Conservation (phyloP, 2,888 invertebrate species). For the Ormyrus labotus region DNA sequence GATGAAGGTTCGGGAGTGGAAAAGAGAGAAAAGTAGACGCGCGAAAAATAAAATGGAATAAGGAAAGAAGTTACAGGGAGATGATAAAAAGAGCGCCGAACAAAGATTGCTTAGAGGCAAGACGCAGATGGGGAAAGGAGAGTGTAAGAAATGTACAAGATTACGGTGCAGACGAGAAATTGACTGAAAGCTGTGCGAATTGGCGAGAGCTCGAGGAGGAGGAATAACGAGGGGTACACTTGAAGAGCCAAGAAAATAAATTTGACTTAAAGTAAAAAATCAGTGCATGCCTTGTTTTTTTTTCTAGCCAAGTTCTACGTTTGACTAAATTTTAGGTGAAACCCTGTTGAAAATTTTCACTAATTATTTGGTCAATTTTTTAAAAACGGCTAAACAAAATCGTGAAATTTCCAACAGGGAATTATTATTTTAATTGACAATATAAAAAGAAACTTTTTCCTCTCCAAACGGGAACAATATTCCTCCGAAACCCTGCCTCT, state of each 20-base stretch:
- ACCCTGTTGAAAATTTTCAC: too few relatives aligned
- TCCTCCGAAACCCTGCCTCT: too few relatives aligned
- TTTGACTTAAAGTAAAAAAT: background rate
- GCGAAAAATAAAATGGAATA: background rate
- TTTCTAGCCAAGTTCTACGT: too few relatives aligned
- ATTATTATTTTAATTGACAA: too few relatives aligned
- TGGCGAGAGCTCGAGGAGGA: background rate
- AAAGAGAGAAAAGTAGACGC: background rate
- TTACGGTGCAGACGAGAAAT: slow-evolving; percentile 9
- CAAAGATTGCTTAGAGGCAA: slow-evolving; percentile 18
- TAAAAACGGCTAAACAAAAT: too few relatives aligned
- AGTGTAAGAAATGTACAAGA: slow-evolving; percentile 13
- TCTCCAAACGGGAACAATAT: too few relatives aligned
- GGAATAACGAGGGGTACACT: background rate
- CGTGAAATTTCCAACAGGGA: too few relatives aligned
- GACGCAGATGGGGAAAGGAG: background rate
- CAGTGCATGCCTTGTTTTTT: too few relatives aligned
- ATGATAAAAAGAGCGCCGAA: slow-evolving; percentile 15
- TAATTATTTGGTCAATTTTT: too few relatives aligned
- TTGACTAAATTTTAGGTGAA: too few relatives aligned
- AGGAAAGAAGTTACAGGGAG: background rate
- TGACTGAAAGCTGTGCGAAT: background rate
- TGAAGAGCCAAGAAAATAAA: background rate
- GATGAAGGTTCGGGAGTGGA: background rate
- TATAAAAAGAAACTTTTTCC: too few relatives aligned